Evolutionary conservation across 2,113 vertebrate species (phyloP), one percentile per base, ranked within the genome.

Genomic region (Xiphias gladius): DNA sequence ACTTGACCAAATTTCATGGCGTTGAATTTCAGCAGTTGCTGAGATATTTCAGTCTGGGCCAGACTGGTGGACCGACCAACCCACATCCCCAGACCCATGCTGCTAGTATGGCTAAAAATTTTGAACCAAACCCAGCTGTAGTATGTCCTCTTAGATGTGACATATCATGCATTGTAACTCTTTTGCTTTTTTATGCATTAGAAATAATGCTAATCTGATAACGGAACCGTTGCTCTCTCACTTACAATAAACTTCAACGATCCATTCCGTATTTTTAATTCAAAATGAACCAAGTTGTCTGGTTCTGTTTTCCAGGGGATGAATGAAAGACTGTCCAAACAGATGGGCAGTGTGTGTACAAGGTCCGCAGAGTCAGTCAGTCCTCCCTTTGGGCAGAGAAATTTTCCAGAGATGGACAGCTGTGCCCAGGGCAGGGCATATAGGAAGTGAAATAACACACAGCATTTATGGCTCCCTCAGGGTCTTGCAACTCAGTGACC

Each of bases 371-470:
- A 88, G 84, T 88, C 79, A 88, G 78, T 86, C 89, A 59, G 66
- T 86, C 84, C 77, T 82, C 91, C 94, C 92, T 92, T 88, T 89
- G 89, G 94, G 90, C 88, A 91, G 88, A 90, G 78, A 94, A 94
- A 93, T 79, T 90, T 92, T 88, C 91, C 93, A 91, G 91, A 90
- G 91, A 91, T 89, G 90, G 94, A 94, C 93, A 94, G 92, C 93
- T 93, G 93, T 91, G 93, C 93, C 93, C 81, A 83, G 89, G 94
- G 93, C 93, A 87, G 88, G 86, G 84, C 89, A 89, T 89, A 82
- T 58, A 91, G 92, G 90, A 94, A 91, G 86, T 91, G 89, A 93
- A 93, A 92, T 91, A 88, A 89, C 86, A 88, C 82, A 82, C 84
- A 90, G 79, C 89, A 76, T 94, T 94, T 94, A 85, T 86, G 85